A percentile compares a stretch with the other conserved stretches of the same genome.
These are phyloP conservation scores for Ochropacha duplaris DNA, from an alignment of 2,888 invertebrate species.

Conservation along the genomic window DNA sequence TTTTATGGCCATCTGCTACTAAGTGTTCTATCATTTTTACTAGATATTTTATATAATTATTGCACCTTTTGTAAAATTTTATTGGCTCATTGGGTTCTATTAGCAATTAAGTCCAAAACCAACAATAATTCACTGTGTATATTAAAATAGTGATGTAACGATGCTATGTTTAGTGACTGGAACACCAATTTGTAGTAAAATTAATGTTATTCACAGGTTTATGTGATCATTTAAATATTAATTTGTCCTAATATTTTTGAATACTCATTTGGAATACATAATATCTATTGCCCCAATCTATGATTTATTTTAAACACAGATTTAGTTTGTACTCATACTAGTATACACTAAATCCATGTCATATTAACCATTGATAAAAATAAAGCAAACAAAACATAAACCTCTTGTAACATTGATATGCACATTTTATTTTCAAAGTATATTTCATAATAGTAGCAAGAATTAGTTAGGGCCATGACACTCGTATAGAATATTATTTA, in stretches of 20 bases:
- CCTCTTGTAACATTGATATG: constrained; percentile 30
- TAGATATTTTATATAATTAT: too few relatives aligned
- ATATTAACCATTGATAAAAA: neutral
- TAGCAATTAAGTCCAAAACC: too few relatives aligned
- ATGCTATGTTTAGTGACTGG: constrained; percentile 35
- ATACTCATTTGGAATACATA: too few relatives aligned
- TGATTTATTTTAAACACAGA: too few relatives aligned
- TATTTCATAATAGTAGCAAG: constrained; percentile 5
- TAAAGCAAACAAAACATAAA: constrained; percentile 21
- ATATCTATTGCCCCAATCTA: too few relatives aligned
- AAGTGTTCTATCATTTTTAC: too few relatives aligned
- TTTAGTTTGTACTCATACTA: too few relatives aligned
- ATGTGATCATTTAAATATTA: constrained; percentile 10
- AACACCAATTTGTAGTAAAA: constrained; percentile 39
- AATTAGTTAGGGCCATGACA: neutral
- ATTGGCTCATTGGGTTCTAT: too few relatives aligned
- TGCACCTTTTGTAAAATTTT: too few relatives aligned
- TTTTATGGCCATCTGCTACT: too few relatives aligned
- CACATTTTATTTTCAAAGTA: constrained; percentile 19
- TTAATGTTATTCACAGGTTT: constrained; percentile 34
- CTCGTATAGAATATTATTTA: neutral
- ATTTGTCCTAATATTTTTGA: constrained; percentile 9
- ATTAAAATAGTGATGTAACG: constrained; percentile 32
- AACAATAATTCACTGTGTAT: too few relatives aligned
- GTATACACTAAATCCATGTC: neutral